Evolutionary conservation across 2,888 invertebrate genomes (phyloP).

Genomic region (Drosophila mercatorum): DNA sequence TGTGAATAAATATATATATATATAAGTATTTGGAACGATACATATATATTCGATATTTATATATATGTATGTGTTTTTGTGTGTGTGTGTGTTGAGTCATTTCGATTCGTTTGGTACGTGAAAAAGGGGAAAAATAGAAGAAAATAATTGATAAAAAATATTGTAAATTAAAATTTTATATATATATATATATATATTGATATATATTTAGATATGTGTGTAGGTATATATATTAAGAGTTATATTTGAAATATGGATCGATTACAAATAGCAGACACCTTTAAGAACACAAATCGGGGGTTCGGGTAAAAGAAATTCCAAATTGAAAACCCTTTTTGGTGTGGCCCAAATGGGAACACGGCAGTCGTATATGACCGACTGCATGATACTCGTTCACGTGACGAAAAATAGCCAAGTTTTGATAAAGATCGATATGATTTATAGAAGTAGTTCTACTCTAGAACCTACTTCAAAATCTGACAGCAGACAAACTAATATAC

Average conservation of each 20-base stretch:
- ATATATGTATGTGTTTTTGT: slow-evolving; percentile 11
- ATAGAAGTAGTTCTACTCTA: neutral
- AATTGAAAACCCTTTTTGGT: slow-evolving; percentile 13
- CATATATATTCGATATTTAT: slow-evolving; percentile 24
- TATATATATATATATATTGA: slow-evolving; percentile 22
- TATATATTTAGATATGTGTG: slow-evolving; percentile 22
- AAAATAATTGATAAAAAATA: slow-evolving; percentile 68
- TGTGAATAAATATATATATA: slow-evolving; percentile 8
- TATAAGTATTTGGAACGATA: slow-evolving; percentile 6
- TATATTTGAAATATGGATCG: slow-evolving; percentile 23
- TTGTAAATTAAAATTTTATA: slow-evolving; percentile 60
- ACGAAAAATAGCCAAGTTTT: neutral
- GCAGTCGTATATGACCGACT: neutral
- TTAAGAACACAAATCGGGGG: neutral
- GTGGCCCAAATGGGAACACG: slow-evolving; percentile 19
- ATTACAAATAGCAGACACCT: slow-evolving; percentile 18
- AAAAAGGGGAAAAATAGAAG: slow-evolving; percentile 67
- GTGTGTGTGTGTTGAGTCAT: slow-evolving; percentile 37
- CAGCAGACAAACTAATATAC: neutral
- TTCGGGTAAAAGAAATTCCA: neutral
- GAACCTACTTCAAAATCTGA: neutral
- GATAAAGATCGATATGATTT: neutral
- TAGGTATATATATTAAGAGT: slow-evolving; percentile 10
- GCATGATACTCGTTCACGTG: neutral
- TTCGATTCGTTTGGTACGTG: slow-evolving; percentile 59